Conservation (phyloP, 2,797 vertebrate species). For the Ctenosaura bakeri region DNA sequence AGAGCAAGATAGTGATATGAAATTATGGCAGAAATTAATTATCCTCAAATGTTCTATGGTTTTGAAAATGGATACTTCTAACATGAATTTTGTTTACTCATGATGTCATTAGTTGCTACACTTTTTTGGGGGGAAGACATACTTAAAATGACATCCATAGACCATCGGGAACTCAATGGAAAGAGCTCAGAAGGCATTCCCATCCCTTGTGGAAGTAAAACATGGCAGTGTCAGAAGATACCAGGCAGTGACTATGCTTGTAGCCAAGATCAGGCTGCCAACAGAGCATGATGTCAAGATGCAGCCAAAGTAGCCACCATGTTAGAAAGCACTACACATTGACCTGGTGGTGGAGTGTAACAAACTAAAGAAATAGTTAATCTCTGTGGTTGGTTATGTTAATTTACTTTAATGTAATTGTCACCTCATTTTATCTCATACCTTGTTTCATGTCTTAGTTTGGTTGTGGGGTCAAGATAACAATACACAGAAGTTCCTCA, state of each 20-base stretch:
- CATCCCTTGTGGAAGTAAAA: background rate
- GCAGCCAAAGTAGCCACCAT: background rate
- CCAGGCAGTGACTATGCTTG: background rate
- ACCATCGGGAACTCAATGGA: background rate
- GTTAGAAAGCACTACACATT: background rate
- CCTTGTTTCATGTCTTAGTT: background rate
- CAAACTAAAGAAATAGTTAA: background rate
- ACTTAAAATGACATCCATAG: too few relatives aligned
- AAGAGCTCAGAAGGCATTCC: background rate
- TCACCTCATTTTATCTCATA: background rate
- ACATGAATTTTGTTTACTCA: background rate
- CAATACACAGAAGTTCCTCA: background rate
- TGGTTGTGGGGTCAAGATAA: background rate
- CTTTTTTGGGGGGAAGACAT: too few relatives aligned
- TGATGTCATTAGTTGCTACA: background rate
- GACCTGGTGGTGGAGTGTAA: background rate
- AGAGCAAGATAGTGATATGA: background rate
- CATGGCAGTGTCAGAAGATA: too few relatives aligned
- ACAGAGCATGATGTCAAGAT: background rate
- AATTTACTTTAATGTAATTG: background rate
- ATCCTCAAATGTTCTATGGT: background rate
- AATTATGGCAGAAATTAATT: background rate
- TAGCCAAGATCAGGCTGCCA: background rate
- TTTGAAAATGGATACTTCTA: background rate
- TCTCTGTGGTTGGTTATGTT: background rate